Conservation (phyloP, 2,888 invertebrate genomes). For the Epinotia nisella region DNA sequence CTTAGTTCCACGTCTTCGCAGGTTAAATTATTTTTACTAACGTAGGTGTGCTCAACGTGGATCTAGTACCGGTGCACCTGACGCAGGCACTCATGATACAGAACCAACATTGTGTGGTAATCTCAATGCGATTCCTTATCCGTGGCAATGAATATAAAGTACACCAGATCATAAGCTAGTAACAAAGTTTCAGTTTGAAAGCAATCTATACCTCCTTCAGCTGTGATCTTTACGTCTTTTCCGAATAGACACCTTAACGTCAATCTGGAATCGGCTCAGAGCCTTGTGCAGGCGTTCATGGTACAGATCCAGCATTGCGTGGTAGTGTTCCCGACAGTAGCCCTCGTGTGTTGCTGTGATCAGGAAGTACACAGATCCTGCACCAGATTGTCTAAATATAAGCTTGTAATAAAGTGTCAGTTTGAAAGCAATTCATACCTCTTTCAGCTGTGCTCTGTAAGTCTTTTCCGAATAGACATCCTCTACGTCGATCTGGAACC, state of each 20-base stretch:
- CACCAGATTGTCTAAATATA: too few relatives aligned
- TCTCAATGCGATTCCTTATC: too few relatives aligned
- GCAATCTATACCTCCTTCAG: not conserved
- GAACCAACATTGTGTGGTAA: too few relatives aligned
- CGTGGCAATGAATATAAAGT: too few relatives aligned
- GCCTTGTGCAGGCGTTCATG: not conserved
- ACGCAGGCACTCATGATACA: too few relatives aligned
- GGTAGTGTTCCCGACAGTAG: not conserved
- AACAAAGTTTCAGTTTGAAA: not conserved
- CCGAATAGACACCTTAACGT: conserved; percentile 1
- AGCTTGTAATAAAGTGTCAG: not conserved
- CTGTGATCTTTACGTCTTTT: conserved; percentile 1
- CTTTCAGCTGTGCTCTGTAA: conserved; percentile 6
- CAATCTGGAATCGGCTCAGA: not conserved
- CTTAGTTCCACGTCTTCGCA: too few relatives aligned
- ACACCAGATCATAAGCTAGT: too few relatives aligned
- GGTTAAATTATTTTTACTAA: too few relatives aligned
- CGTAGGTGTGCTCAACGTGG: too few relatives aligned
- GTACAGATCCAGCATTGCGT: conserved; percentile 6
- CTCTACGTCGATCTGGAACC: conserved; percentile 1
- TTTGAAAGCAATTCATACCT: not conserved
- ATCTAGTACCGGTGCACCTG: too few relatives aligned
- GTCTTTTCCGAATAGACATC: not conserved
- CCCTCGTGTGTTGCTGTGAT: conserved; percentile 5
- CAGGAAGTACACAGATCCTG: conserved; percentile 11